Base-by-base conservation (phyloP, 2,113 vertebrate genomes). In the Gnathonemus longibarbis region DNA sequence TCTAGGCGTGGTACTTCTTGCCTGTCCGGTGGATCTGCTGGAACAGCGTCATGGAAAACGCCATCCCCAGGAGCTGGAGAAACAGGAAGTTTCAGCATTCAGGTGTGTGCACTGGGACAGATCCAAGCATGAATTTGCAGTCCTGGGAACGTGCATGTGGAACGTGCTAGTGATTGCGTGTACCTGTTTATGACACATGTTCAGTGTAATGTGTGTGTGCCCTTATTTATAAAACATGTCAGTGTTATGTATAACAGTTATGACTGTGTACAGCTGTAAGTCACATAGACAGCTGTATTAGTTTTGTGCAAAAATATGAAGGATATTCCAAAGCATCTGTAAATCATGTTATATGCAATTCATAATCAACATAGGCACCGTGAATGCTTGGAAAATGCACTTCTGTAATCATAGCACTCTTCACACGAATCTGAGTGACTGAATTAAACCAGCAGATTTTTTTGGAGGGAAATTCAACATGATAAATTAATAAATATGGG, bases 21-120 rank as follows among this genome's bases (percentile, higher is more conserved):
- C 97, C 98, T 70, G 96, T 96, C 93, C 97, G 95, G 95, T 98
- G 98, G 94, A 99, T 98, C 93, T 99, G 98, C 92, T 99, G 98
- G 95, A 99, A 99, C 24, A 99, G 96, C 1, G 97, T 99, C 98
- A 99, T 99, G 90, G 98, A 99, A 94, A 99, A 99, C 27, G 98
- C 98, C 98, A 99, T 99, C 56, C 98, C 98, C 66, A 99, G 97
- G 89, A 99, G 97, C 98, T 99, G 96, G 49, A 94, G 92, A 91
- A 92, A 91, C 94, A 53, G 45, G 92, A 84, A 90, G 52, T 48
- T 42, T n/a, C n/a, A 89, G 35, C 17, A 46, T 49, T 91, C 80
- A 52, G 56, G 35, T 19, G 62, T 70, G 2, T 17, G 74, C 35
- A 80, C 74, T 42, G 31, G 74, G 74, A 80, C 74, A 80, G 35